phyloP scores from a whole-genome alignment of 1,140 invertebrate genomes.

The Muscidifurax raptorellus region DNA sequence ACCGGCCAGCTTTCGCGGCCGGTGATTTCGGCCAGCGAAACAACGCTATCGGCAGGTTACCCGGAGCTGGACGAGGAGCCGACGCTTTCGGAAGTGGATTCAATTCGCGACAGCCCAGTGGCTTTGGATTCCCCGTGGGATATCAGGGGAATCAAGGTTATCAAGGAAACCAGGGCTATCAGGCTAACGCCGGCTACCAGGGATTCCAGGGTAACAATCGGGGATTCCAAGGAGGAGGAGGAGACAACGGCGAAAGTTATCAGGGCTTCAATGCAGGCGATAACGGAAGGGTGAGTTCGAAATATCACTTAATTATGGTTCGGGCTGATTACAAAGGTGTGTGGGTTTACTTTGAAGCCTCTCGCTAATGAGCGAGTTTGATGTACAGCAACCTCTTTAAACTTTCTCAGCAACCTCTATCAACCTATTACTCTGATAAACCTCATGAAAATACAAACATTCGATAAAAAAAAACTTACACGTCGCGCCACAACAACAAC shows the following conservation, averaged over 20 bases:
- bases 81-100: constrained; percentile 25
- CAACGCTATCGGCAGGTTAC: constrained; percentile 34
- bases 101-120: constrained; percentile 48
- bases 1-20: constrained; percentile 54
- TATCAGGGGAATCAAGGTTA: constrained; percentile 38
- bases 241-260: constrained; percentile 39
- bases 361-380: too few species aligned
- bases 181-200: background rate
- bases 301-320: constrained; percentile 4
- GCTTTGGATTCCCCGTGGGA: constrained; percentile 48
- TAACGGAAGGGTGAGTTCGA: constrained; percentile 62
- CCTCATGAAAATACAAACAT: too few species aligned
- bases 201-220: constrained; percentile 53
- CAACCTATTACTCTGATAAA: constrained; percentile 6
- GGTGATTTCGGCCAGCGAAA: constrained; percentile 46
- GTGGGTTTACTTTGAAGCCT: too few species aligned
- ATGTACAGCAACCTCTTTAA: too few species aligned
- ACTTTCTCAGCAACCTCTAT: constrained; percentile 31
- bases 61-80: constrained; percentile 10
- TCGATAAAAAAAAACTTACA: background rate
- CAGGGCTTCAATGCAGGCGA: constrained; percentile 60
- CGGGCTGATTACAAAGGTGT: too few species aligned
- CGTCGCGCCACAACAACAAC: background rate
- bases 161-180: constrained; percentile 49
- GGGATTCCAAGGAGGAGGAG: constrained; percentile 56